Base-by-base conservation (phyloP, 2,797 vertebrate genomes). In the Prionace glauca region DNA sequence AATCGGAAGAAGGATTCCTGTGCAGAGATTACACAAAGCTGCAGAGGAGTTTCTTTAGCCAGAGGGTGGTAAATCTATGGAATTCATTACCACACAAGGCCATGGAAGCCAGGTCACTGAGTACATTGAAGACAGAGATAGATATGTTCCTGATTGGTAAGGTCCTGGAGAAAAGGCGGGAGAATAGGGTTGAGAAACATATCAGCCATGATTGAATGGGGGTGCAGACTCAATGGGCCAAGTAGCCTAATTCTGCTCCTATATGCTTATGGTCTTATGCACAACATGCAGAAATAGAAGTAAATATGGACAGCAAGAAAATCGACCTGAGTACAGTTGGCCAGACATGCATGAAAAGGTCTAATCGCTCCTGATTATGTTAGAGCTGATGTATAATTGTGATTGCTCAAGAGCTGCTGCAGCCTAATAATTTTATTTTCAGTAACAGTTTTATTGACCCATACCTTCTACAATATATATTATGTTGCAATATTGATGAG, bases 401-500 rank as follows among this genome's bases (percentile, higher is more conserved):
- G 65, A 71, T 93, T 93, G 62, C 18, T 36, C 14, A 8, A 69
- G 87, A 62, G 60, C 91, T 45, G 65, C 65, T 69, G 62, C 65
- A 12, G n/a, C 20, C 41, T 41, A 93, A 67, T 36, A 20, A 91
- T 93, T 69, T 93, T 67, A 93, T 69, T 93, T 41, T 93, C 91
- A 71, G 91, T 20, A 71, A 67, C 32, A 4, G 18, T 69, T 93
- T 41, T 69, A 69, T 11, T 93, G 62, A 71, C n/a, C 10, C 67
- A 41, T 41, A 69, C 3, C 56, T 65, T 62, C 90, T 93, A 32
- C n/a, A 71, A 67, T 26, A 93, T 69, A 65, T n/a, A 67, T 93
- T 41, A 45, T 71, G n/a, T 93, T 90, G 29, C 87, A n/a, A 90
- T 62, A 62, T 90, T 90, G 60, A 62, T 62, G 87, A 90, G 56